These are phyloP conservation scores for Nymphalis c-album DNA, from an alignment of 2,888 invertebrate species.

Conservation along the genomic window DNA sequence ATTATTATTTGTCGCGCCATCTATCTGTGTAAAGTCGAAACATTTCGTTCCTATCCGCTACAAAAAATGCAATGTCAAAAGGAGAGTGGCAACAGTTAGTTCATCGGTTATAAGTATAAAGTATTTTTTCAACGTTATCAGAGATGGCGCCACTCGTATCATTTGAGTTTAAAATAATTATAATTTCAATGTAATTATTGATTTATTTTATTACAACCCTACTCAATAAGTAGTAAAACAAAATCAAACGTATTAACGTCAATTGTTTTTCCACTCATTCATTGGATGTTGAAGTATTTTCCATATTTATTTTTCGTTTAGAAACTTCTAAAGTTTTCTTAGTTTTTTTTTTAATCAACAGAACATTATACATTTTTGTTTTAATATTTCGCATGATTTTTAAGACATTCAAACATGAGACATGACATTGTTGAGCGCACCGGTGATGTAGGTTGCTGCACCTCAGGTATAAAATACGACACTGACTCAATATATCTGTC, in stretches of 20 bases:
- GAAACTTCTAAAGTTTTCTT: background rate
- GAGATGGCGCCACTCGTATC: constrained; percentile 22
- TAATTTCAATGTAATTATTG: background rate
- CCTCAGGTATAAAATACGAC: constrained; percentile 61
- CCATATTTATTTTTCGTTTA: no score
- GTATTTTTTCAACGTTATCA: background rate
- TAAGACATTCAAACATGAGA: constrained; percentile 63
- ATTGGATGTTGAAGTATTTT: no score
- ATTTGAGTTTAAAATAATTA: constrained; percentile 5
- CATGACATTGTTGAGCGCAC: constrained; percentile 73
- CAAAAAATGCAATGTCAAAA: background rate
- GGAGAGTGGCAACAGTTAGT: background rate
- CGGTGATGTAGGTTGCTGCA: constrained; percentile 78
- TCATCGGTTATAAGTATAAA: background rate
- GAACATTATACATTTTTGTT: background rate
- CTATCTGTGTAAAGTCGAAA: background rate
- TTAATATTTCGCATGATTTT: constrained; percentile 63
- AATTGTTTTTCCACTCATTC: no score
- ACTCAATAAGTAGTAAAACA: no score
- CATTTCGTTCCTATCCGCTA: background rate
- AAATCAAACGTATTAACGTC: no score
- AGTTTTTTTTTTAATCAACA: no score
- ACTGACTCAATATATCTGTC: constrained; percentile 47
- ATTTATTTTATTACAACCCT: background rate
- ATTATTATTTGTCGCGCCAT: background rate